These are phyloP conservation scores for Bujurquina vittata DNA, from an alignment of 2,113 vertebrate species.

Conservation along the genomic window DNA sequence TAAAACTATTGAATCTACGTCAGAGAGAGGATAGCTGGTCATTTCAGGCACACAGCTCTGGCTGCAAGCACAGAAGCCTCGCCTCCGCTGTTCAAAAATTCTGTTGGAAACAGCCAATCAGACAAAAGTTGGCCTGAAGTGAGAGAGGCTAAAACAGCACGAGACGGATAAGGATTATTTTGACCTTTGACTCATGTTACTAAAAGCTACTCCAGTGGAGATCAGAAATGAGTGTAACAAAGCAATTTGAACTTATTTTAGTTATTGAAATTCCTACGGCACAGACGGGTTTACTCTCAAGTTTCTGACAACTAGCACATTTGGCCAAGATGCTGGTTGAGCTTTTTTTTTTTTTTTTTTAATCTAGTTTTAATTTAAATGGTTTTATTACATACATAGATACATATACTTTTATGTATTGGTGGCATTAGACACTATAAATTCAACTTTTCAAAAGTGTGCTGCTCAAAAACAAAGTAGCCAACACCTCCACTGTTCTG, in stretches of 20 bases:
- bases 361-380: too few relatives aligned
- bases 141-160: rapidly evolving
- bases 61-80: background rate
- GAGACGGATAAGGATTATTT: background rate
- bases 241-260: background rate
- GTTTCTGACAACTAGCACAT: too few relatives aligned
- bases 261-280: background rate
- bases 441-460: background rate
- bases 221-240: background rate
- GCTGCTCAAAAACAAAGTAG: background rate
- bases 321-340: too few relatives aligned
- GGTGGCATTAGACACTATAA: background rate
- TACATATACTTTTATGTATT: background rate
- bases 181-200: background rate
- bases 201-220: background rate
- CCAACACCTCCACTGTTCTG: background rate
- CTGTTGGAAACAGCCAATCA: background rate
- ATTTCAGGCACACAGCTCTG: background rate
- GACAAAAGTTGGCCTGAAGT: background rate
- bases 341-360: too few relatives aligned
- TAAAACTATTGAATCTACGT: too few relatives aligned
- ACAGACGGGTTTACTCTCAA: too few relatives aligned
- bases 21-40: background rate
- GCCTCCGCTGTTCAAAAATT: background rate
- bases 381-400: background rate